Evolutionary conservation across 2,888 invertebrate species (phyloP), one percentile per base, ranked within the genome.

Genomic region (Dendrolimus pini): DNA sequence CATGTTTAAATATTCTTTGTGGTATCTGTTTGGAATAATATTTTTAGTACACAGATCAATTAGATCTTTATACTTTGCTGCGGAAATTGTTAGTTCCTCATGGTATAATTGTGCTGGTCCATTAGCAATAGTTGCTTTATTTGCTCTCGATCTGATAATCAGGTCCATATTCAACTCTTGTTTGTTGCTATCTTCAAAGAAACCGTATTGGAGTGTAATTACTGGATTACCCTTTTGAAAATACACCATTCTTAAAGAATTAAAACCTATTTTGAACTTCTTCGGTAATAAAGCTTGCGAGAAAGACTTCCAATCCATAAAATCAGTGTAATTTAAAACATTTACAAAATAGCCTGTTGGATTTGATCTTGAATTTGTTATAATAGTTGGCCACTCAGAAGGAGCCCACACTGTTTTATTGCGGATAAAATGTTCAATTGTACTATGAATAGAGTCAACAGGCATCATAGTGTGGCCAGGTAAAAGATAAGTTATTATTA

Each of bases 221-320:
- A 54, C 18, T 18, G 54, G 54, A 54, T 61, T 30, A 57, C 57
- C 12, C 57, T 55, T 53, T 56, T 13, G 13, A 58, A 58, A 53
- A 58, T 30, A 52, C 54, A 56, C 41, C 62, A 55, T 41, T 60
- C 59, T 18, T 60, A 58, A n/a, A 59, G 59, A n/a, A 65, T 59
- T 9, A 60, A 47, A 61, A 62, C 60, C 41, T 59, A 61, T 41
- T 9, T 59, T 62, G 53, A 42, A 62, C 2, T 55, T 52, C 42
- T 41, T 9, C 41, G 54, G 54, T 18, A 54, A 54, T 54, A 54
- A 54, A 54, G 12, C 54, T 54, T 54, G 54, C 18, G 54, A 54
- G 18, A 12, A 54, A 9, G 54, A 41, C 55, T 53, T 58, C 54
- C 18, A 52, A 52, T 41, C 55, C 58, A n/a, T 41, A 18, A 54